Percentiles rank a stretch among this genome's conserved stretches.
Evolutionary conservation across 1,140 invertebrate species (phyloP).

Genomic region (Drosophila setifemur): DNA sequence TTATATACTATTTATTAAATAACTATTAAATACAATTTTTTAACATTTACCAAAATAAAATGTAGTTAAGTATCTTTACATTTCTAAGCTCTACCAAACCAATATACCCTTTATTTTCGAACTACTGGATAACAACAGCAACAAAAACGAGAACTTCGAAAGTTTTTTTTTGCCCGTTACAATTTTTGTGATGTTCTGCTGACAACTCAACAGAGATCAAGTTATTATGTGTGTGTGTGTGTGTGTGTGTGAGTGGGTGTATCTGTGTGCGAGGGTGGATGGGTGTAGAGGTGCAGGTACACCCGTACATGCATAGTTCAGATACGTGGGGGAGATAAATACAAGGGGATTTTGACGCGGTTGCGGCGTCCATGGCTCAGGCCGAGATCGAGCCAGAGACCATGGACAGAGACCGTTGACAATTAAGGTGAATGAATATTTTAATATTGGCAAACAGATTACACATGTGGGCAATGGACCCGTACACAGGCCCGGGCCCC

Average conservation of each 20-base stretch:
- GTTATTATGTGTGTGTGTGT: conserved; percentile 63
- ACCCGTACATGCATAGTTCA: not conserved
- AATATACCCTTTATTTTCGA: not conserved
- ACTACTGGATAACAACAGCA: conserved; percentile 7
- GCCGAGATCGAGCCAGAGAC: conserved; percentile 17
- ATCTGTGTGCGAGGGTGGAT: too few relatives aligned
- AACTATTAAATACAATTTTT: too few relatives aligned
- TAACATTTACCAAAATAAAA: too few relatives aligned
- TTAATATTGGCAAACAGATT: conserved; percentile 81
- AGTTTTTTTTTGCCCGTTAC: conserved; percentile 66
- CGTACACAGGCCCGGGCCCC: conserved; percentile 31
- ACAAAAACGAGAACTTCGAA: conserved; percentile 5
- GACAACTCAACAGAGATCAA: conserved; percentile 80
- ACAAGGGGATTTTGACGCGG: conserved; percentile 62
- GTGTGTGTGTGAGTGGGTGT: conserved; percentile 1
- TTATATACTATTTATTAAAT: not conserved
- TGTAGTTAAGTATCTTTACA: too few relatives aligned
- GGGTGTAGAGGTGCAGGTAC: too few relatives aligned
- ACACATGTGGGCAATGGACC: conserved; percentile 70
- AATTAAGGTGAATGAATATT: conserved; percentile 81
- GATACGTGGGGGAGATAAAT: conserved; percentile 22
- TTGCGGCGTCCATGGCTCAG: conserved; percentile 40
- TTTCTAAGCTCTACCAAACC: not conserved
- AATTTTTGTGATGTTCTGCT: conserved; percentile 78
- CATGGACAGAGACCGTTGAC: conserved; percentile 59